Conservation (phyloP, 53 echinoderm and acorn worm species). For the Echinarachnius parma region DNA sequence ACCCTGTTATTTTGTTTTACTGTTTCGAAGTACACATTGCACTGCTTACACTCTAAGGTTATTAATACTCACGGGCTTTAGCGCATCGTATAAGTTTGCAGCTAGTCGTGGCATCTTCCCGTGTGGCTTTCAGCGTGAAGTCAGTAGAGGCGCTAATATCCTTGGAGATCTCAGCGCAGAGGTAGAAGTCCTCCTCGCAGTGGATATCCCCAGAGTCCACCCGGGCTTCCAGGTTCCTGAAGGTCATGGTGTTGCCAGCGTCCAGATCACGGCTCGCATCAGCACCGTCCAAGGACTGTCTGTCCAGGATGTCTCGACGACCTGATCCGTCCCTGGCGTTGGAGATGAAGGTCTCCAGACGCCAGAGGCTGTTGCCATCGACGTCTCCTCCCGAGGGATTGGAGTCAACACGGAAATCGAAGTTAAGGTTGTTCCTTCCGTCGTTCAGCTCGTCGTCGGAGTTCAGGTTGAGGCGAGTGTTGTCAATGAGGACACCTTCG, state of each 20-base stretch:
- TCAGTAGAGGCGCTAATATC: slow-evolving; percentile 33
- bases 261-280: slow-evolving; percentile 55
- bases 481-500: slow-evolving; percentile 71
- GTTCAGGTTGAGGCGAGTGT: slow-evolving; percentile 49
- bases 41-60: too few relatives aligned
- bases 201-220: slow-evolving; percentile 58
- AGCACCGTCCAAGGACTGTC: slow-evolving; percentile 60
- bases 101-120: slow-evolving; percentile 51
- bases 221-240: slow-evolving; percentile 67
- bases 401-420: slow-evolving; percentile 60
- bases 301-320: slow-evolving; percentile 41
- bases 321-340: slow-evolving; percentile 51
- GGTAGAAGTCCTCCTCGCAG: slow-evolving; percentile 56
- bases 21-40: too few relatives aligned
- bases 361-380: slow-evolving; percentile 68
- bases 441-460: slow-evolving; percentile 5
- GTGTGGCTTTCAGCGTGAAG: slow-evolving; percentile 63
- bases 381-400: slow-evolving; percentile 68
- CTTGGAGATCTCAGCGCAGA: slow-evolving; percentile 62
- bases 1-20: too few relatives aligned
- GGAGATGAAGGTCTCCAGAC: slow-evolving; percentile 60
- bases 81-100: slow-evolving; percentile 71
- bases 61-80: slow-evolving; percentile 77
- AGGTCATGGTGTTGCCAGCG: slow-evolving; percentile 58
- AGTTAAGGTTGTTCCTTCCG: slow-evolving; percentile 37